Evolutionary conservation across 2,113 vertebrate genomes (phyloP).

Genomic region (Pardalotus punctatus): DNA sequence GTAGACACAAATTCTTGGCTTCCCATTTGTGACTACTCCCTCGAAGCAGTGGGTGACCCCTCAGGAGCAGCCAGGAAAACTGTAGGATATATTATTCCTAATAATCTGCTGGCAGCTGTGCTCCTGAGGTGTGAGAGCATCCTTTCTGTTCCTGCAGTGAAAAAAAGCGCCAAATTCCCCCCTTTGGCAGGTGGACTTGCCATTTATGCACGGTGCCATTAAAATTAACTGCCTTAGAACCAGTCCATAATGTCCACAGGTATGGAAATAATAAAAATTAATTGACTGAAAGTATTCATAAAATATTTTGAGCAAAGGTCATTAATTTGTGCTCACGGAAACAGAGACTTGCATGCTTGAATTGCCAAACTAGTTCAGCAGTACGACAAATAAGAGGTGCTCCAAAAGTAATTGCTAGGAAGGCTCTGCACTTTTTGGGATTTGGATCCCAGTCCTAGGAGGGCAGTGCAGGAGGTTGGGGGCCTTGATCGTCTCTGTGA

Average conservation of each 20-base stretch:
- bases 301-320: conserved; percentile 37
- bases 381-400: background rate
- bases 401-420: background rate
- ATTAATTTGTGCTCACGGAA: background rate
- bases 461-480: background rate
- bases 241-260: background rate
- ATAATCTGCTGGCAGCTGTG: background rate
- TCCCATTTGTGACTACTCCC: background rate
- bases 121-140: background rate
- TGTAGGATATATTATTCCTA: background rate
- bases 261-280: conserved; percentile 45
- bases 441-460: background rate
- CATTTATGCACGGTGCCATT: background rate
- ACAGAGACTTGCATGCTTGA: background rate
- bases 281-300: conserved; percentile 9
- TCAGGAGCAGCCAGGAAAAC: background rate
- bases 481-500: too few species aligned
- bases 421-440: background rate
- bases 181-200: background rate
- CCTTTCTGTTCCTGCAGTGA: background rate
- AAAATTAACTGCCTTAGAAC: conserved; percentile 42
- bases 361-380: background rate
- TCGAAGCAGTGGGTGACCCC: background rate
- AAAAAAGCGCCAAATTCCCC: background rate
- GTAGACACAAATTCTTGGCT: background rate